Base-by-base conservation (phyloP, 2,797 vertebrate species). In the Tolypeutes matacus region DNA sequence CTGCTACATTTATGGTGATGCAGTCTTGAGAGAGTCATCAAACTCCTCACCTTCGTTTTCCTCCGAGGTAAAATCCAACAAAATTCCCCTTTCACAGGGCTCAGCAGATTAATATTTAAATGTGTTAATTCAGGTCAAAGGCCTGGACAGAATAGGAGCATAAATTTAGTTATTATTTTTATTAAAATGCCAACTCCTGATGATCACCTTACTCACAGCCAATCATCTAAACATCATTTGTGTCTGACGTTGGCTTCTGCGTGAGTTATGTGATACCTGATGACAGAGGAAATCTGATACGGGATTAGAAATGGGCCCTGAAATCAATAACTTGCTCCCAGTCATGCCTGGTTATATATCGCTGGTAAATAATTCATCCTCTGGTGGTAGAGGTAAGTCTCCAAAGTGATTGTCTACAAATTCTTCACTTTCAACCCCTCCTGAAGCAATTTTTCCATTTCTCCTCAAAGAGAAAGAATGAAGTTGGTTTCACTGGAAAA, bases 341-440 rank as follows among this genome's bases (percentile, higher is more conserved):
- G 88, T 70, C 70, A 5, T 65, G 64, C 65, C 89, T 93, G 58
- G 75, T 92, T 72, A 23, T 81, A 56, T 17, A 60, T 77, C 88
- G 78, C 93, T 92, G 67, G 77, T 94, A 88, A 95, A 95, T 92
- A 95, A 96, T 92, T 90, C 65, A 86, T 92, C 65, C 42, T 75
- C 64, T 80, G 29, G 82, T 91, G 76, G 36, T 23, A 17, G 72
- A 80, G 18, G 56, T 7, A 8, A 20, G 51, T 86, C 85, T 80
- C 82, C 82, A 65, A 56, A 92, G 75, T 77, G 78, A 89, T 78
- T 76, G 60, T 89, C 53, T 73, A 72, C 84, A 36, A 77, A 53
- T 36, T 36, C 53, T 25, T 91, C 21, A 2, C 88, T 90, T 87
- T 85, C 36, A 78, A n/a, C 21, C 42, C 29, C 53, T 56, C 65